Evolutionary conservation across 2,797 vertebrate species (phyloP).

Genomic region (Petrocephalus sullivani): DNA sequence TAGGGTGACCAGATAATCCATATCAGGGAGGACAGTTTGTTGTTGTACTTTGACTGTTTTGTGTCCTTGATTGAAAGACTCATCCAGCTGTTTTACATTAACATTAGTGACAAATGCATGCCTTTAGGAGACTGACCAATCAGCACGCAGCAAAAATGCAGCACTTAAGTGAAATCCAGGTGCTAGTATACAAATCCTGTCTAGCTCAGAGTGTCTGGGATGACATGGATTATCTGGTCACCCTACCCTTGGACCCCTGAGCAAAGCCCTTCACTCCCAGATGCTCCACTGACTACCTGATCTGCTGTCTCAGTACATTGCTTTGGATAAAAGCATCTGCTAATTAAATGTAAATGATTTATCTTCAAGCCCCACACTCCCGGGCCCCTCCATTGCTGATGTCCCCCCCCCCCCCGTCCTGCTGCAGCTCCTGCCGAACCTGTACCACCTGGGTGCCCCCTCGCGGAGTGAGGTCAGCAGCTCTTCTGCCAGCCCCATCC

Average conservation of each 20-base stretch:
- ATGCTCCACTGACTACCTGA: not conserved
- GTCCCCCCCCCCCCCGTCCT: not conserved
- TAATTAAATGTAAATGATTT: too few relatives aligned
- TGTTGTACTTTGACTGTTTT: not conserved
- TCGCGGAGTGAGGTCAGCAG: constrained; percentile 75
- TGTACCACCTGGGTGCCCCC: constrained; percentile 82
- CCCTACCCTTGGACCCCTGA: not conserved
- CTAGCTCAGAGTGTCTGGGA: not conserved
- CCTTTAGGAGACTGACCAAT: not conserved
- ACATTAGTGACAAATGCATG: not conserved
- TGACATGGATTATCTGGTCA: not conserved
- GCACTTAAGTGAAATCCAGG: not conserved
- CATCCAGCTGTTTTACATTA: not conserved
- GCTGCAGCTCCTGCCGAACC: constrained; percentile 81
- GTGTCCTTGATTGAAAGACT: not conserved
- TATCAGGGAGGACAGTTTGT: not conserved
- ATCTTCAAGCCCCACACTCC: not conserved
- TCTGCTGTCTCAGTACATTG: not conserved
- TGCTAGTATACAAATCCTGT: not conserved
- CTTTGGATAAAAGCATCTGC: not conserved
- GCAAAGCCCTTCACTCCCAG: not conserved
- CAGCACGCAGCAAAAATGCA: not conserved
- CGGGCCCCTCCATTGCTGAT: not conserved
- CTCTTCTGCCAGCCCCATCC: constrained; percentile 76
- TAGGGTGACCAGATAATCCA: not conserved